Base-by-base conservation (phyloP, 1,140 invertebrate species). In the Plutomurus gul region DNA sequence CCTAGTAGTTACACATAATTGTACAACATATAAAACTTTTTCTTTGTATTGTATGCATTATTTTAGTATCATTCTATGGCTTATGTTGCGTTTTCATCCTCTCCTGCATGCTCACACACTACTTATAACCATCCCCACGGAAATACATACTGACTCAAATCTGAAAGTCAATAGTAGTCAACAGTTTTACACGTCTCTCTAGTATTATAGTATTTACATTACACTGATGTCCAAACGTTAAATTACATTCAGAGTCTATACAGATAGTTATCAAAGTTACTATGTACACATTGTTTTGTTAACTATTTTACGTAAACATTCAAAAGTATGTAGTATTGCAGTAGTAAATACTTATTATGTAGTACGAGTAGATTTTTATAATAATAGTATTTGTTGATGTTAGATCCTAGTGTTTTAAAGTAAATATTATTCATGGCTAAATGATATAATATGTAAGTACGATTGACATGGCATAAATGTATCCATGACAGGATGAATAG, bases 11-110 rank as follows among this genome's bases (percentile, higher is more conserved):
- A 65, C 51, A 65, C 27, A 33, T 65, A 65, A 33, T 65, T 65
- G 56, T 65, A 65, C 56, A 65, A 65, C 27, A 65, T 65, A 65
- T 65, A 65, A 65, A 65, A 65, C 30, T 65, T 65, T 60, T n/a
- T n/a, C 51, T 60, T 60, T 65, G 56, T 65, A 43, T 10, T 43
- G n/a, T 43, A 43, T 13, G 39, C n/a, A 65, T 65, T 33, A 25
- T 30, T 65, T 65, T 65, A 65, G 56, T 65, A 65, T 65, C 56
- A 36, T 65, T 65, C 56, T 65, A 65, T 65, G 56, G 56, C 56
- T 65, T 65, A 11, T 30, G 56, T 65, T 65, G 11, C 56, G 8
- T 65, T 6, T n/a, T 27, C 51, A 36, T 60, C 16, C 25, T 51
- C 11, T 20, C 47, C 11, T 22, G 7, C 20, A 18, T 22, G 25